Evolutionary conservation across 2,797 vertebrate species (phyloP).

Genomic region (Bradypodion pumilum): DNA sequence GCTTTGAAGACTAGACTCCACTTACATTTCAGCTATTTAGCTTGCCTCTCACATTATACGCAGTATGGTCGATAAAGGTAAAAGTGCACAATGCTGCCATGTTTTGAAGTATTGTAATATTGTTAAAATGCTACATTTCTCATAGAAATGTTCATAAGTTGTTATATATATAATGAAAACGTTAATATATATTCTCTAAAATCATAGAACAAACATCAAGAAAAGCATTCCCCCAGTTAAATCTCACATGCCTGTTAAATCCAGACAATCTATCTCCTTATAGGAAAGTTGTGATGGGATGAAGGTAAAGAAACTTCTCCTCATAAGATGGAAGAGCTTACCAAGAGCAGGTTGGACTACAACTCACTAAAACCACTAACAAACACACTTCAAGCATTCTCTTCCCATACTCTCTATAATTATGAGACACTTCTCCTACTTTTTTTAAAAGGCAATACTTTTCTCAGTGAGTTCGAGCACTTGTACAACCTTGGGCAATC

Average conservation of each 20-base stretch:
- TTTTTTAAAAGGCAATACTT: no score
- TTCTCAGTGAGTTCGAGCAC: no score
- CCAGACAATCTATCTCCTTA: background rate
- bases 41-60: background rate
- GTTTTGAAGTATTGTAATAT: background rate
- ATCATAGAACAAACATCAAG: background rate
- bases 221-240: background rate
- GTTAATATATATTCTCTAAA: no score
- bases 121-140: background rate
- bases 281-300: background rate
- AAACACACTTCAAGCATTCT: background rate
- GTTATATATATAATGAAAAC: background rate
- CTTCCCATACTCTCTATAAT: no score
- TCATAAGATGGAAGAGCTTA: background rate
- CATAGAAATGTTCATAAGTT: background rate
- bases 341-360: background rate
- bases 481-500: no score
- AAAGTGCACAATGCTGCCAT: background rate
- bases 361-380: background rate
- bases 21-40: background rate
- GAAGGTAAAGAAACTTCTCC: background rate
- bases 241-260: background rate
- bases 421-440: no score
- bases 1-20: constrained; percentile 1
- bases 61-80: background rate